Evolutionary conservation across 2,113 vertebrate genomes (phyloP).

Genomic region (Salvelinus namaycush): DNA sequence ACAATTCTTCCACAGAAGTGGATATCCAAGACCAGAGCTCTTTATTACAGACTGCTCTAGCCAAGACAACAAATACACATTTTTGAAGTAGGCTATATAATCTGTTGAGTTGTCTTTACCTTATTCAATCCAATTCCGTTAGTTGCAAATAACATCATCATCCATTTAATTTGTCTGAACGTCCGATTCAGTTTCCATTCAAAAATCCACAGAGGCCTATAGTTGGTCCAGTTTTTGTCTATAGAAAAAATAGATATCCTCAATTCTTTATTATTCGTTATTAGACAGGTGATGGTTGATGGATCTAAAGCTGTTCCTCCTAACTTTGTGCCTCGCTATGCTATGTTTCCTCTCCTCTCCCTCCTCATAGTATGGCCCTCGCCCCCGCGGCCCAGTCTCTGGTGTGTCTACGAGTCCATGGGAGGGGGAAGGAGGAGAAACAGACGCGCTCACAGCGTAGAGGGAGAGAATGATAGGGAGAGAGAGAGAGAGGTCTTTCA

Average conservation of each 20-base stretch:
- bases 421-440: slow-evolving; percentile 14
- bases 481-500: slow-evolving; percentile 15
- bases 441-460: slow-evolving; percentile 12
- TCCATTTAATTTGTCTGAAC: slow-evolving; percentile 26
- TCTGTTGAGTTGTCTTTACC: slow-evolving; percentile 33
- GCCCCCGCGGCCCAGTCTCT: slow-evolving; percentile 42
- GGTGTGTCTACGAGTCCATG: slow-evolving; percentile 41
- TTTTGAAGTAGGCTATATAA: neutral
- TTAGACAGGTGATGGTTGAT: neutral
- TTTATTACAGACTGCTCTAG: too few species aligned
- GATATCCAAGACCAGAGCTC: too few species aligned
- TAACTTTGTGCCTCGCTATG: slow-evolving; percentile 24
- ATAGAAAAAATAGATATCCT: neutral
- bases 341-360: neutral
- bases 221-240: neutral
- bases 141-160: slow-evolving; percentile 27
- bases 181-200: slow-evolving; percentile 50
- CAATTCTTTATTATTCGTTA: slow-evolving; percentile 23
- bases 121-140: slow-evolving; percentile 33
- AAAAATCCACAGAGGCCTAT: slow-evolving; percentile 12
- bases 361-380: slow-evolving; percentile 24
- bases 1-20: too few species aligned
- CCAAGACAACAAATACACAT: too few species aligned
- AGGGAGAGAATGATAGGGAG: slow-evolving; percentile 42
- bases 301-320: slow-evolving; percentile 5